A percentile compares a stretch with the other conserved stretches of the same genome.
Evolutionary conservation across 2,888 invertebrate species (phyloP).

Genomic region (Elysia crispata): DNA sequence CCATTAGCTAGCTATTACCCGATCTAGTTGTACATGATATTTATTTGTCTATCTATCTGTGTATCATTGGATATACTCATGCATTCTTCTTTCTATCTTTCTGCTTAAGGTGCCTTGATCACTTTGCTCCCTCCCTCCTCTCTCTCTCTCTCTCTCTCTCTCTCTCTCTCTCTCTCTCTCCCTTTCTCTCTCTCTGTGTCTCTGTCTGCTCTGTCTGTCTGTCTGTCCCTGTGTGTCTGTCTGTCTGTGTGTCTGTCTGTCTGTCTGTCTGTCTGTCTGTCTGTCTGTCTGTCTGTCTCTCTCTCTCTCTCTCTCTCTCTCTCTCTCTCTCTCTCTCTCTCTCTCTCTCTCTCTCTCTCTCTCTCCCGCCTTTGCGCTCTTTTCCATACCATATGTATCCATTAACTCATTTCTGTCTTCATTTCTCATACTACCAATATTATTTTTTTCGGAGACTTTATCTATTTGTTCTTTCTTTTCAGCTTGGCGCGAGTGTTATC

Average conservation of each 20-base stretch:
- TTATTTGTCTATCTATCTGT: conserved; percentile 22
- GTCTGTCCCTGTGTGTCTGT: conserved; percentile 1
- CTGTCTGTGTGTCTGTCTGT: conserved; percentile 3
- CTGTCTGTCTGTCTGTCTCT: conserved; percentile 9
- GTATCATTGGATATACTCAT: conserved; percentile 7
- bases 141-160: conserved; percentile 33
- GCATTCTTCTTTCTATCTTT: conserved; percentile 19
- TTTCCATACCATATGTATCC: too few species aligned
- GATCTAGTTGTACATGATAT: background rate
- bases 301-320: background rate
- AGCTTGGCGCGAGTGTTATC: too few species aligned
- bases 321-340: background rate
- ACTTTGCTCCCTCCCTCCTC: background rate
- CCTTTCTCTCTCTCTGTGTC: conserved; percentile 12
- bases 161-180: conserved; percentile 30
- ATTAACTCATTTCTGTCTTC: too few species aligned
- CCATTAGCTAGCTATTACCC: too few species aligned
- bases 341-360: too few species aligned
- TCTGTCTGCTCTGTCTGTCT: too few species aligned
- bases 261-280: conserved; percentile 1
- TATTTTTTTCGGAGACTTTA: background rate
- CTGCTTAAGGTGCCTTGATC: too few species aligned
- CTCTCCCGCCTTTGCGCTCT: too few species aligned
- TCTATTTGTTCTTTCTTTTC: too few species aligned
- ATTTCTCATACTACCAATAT: background rate